These are phyloP conservation scores for Schizotus pectinicornis DNA, from an alignment of 2,888 invertebrate genomes.

Conservation along the genomic window DNA sequence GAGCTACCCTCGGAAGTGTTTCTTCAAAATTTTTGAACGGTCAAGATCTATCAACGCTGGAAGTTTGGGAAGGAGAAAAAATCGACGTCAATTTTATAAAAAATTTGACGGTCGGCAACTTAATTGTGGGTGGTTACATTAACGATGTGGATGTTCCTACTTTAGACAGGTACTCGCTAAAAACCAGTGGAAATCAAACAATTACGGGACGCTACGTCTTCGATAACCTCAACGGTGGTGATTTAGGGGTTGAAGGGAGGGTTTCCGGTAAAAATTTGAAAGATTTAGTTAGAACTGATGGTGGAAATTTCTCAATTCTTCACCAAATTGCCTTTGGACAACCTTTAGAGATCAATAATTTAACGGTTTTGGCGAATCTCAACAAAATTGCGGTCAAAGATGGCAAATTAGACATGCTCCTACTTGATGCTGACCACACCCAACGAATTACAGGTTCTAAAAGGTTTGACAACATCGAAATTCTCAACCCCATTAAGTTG, in stretches of 20 bases:
- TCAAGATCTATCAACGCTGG: conserved; percentile 27
- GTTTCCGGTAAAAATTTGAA: conserved; percentile 42
- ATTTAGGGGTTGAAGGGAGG: conserved; percentile 39
- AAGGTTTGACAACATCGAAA: conserved; percentile 56
- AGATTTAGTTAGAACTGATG: conserved; percentile 54
- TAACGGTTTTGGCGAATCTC: conserved; percentile 56
- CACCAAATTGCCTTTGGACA: conserved; percentile 58
- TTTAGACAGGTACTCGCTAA: conserved; percentile 59
- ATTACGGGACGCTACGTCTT: conserved; percentile 54
- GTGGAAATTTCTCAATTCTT: conserved; percentile 56
- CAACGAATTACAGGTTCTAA: conserved; percentile 60
- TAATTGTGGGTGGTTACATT: conserved; percentile 58
- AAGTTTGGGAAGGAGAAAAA: conserved; percentile 1
- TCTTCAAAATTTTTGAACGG: conserved; percentile 45
- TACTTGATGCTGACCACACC: conserved; percentile 52
- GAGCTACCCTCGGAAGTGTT: conserved; percentile 39
- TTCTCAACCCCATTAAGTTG: conserved; percentile 58
- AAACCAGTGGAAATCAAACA: conserved; percentile 59
- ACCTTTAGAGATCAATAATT: conserved; percentile 53
- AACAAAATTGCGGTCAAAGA: conserved; percentile 59
- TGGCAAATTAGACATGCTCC: conserved; percentile 58
- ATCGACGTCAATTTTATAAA: conserved; percentile 10
- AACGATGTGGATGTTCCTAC: conserved; percentile 60
- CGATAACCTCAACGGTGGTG: conserved; percentile 50
- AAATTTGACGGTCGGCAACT: conserved; percentile 55